Base-by-base conservation (phyloP, 2,797 vertebrate genomes). In the Coendou prehensilis region DNA sequence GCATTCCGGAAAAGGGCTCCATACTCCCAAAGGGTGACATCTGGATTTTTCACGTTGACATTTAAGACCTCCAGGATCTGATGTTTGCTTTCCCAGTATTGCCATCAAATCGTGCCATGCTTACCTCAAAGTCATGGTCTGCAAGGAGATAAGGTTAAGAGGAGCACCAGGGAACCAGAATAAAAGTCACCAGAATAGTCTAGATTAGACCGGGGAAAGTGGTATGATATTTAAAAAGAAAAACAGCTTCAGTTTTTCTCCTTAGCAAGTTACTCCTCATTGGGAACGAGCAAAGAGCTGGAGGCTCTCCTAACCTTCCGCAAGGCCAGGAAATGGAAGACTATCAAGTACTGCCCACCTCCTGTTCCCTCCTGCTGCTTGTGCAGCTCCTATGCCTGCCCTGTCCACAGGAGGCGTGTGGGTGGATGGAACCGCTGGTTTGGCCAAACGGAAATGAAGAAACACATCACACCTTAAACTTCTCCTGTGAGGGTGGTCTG, bases 351-450 rank as follows among this genome's bases (percentile, higher is more conserved):
- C 6, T 3, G 0, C 5, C 33, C 30, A 14, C 28, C 2, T 37
- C 2, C 17, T 9, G 61, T 23, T 20, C 84, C 45, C n/a, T 91
- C 89, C 37, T 2, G 3, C 45, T 76, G 30, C 10, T 14, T 9
- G 17, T 47, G 15, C 1, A 50, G 23, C 30, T 30, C 47, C 89
- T 6, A 0, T 7, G 9, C 15, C 41, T n/a, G 56, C 37, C 1
- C 2, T 69, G 8, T 23, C 13, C 0, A 7, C 2, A 1, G n/a
- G 45, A 64, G 52, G 15, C 1, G 1, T 47, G 2, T 0, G 37
- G 17, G 13, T 7, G 30, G 9, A 9, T 13, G 9, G n/a, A 1
- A 18, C 20, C 10, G 2, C 11, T 5, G 15, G n/a, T 50, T 8
- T 22, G 4, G 45, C 10, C 37, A 30, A 18, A 92, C 50, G 26